Conservation (phyloP, 2,797 vertebrate genomes). For the Cheirogaleus major region DNA sequence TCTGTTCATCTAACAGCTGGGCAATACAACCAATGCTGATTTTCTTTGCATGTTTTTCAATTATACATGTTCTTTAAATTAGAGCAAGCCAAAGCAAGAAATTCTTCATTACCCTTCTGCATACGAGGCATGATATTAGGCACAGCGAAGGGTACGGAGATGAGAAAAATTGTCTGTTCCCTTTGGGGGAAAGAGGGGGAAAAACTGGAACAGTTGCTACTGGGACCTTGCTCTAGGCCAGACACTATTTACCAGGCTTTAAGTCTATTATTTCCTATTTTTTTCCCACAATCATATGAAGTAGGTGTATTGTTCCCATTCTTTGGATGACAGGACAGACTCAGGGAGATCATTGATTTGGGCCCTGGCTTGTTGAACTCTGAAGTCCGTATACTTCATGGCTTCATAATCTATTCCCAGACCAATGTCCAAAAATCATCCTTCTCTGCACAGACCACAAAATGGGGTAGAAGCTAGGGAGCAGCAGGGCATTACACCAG, state of each 20-base stretch:
- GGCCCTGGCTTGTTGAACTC: neutral
- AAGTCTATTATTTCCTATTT: neutral
- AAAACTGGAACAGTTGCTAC: neutral
- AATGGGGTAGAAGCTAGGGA: neutral
- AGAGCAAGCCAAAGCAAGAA: neutral
- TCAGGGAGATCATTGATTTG: neutral
- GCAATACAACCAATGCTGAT: neutral
- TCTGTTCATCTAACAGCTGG: constrained; percentile 34
- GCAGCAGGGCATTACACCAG: neutral
- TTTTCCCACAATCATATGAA: neutral
- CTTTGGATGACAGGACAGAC: neutral
- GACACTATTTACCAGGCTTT: neutral
- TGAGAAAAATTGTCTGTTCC: neutral
- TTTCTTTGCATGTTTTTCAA: neutral
- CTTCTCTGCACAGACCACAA: neutral
- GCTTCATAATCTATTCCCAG: neutral
- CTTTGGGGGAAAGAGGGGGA: neutral
- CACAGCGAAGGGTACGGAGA: neutral
- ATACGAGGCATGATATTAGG: neutral
- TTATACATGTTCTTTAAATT: neutral
- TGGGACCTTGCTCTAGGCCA: neutral
- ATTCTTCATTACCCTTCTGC: neutral
- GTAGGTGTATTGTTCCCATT: neutral
- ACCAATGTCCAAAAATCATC: neutral
- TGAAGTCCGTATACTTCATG: neutral